phyloP scores from a whole-genome alignment of 2,888 invertebrate genomes.

The Phragmatobia fuliginosa region DNA sequence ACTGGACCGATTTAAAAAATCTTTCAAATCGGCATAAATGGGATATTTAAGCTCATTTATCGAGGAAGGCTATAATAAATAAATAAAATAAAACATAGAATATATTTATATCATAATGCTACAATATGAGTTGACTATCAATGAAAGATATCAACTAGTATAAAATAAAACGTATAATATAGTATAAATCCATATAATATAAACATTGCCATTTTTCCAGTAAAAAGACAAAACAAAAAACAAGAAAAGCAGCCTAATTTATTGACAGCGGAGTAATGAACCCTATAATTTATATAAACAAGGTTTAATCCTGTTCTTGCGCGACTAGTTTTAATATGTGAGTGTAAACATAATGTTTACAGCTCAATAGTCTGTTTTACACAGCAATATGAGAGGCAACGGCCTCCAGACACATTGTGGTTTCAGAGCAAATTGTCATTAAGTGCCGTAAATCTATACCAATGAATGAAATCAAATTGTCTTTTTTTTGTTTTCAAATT shows the following conservation, averaged over 20 bases:
- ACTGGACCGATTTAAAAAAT: too few relatives aligned
- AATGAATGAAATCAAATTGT: too few relatives aligned
- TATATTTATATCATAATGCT: too few relatives aligned
- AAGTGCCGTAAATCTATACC: too few relatives aligned
- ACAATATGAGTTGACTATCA: too few relatives aligned
- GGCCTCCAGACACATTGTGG: neutral
- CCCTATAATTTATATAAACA: slow-evolving; percentile 22
- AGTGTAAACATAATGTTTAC: neutral
- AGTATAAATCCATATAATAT: neutral
- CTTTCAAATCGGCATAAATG: too few relatives aligned
- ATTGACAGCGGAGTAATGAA: slow-evolving; percentile 22
- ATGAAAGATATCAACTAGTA: too few relatives aligned
- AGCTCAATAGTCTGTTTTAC: neutral
- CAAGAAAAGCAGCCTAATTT: slow-evolving; percentile 22
- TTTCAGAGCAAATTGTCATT: too few relatives aligned
- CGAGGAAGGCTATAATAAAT: too few relatives aligned
- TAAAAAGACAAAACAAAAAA: slow-evolving; percentile 16
- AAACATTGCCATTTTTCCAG: slow-evolving; percentile 2
- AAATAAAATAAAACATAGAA: too few relatives aligned
- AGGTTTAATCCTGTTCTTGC: neutral
- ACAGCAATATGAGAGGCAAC: neutral
- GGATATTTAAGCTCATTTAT: too few relatives aligned
- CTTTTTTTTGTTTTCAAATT: too few relatives aligned
- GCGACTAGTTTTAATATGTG: slow-evolving; percentile 2
- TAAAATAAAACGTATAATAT: neutral